phyloP scores from a whole-genome alignment of 2,888 invertebrate genomes.

The Cotesia congregata region DNA sequence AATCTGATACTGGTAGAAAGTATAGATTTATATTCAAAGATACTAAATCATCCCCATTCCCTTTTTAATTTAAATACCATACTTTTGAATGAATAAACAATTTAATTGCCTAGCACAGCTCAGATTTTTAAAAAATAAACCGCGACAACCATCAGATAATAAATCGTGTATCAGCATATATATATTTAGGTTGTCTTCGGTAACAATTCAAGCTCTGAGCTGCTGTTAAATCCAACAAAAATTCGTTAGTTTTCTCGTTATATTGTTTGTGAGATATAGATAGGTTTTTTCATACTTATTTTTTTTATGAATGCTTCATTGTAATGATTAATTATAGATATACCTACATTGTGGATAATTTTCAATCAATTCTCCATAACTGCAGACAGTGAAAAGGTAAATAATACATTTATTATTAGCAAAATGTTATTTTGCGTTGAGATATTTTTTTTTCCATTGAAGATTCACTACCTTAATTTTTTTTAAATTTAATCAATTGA shows the following conservation, averaged over 20 bases:
- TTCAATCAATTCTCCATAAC: background rate
- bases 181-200: slow-evolving; percentile 60
- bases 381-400: background rate
- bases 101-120: slow-evolving; percentile 54
- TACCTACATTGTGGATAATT: background rate
- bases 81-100: background rate
- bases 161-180: slow-evolving; percentile 37
- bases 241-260: slow-evolving; percentile 22
- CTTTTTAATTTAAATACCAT: background rate
- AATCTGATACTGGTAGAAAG: background rate
- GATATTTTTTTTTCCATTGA: background rate
- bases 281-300: background rate
- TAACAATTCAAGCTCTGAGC: slow-evolving; percentile 59
- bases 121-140: slow-evolving; percentile 59
- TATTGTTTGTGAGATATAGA: background rate
- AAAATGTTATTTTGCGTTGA: background rate
- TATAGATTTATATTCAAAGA: background rate
- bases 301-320: slow-evolving; percentile 1
- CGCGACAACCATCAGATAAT: slow-evolving; percentile 61
- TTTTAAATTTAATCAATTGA: background rate
- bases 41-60: background rate
- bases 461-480: background rate
- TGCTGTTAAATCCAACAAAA: slow-evolving; percentile 44
- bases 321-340: background rate
- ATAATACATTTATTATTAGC: background rate